Percentiles rank a stretch among this genome's conserved stretches.
These are phyloP conservation scores for Drosophila anceps DNA, from an alignment of 2,888 invertebrate species.

Conservation along the genomic window DNA sequence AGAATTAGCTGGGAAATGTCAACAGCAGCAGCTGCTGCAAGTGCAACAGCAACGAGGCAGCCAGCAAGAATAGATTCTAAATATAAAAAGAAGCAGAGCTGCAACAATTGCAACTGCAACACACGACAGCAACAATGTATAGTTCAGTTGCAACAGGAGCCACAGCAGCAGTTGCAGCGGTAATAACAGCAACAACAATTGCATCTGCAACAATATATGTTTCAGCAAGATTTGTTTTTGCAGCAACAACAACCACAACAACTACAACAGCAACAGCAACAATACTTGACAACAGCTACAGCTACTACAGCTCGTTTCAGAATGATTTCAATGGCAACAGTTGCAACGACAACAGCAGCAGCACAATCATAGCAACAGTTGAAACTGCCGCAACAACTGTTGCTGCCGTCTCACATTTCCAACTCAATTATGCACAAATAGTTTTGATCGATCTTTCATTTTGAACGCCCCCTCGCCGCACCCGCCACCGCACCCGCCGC, in stretches of 20 bases:
- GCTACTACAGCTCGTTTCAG: not conserved
- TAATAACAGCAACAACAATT: not conserved
- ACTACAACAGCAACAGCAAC: too few relatives aligned
- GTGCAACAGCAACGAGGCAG: not conserved
- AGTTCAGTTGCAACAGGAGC: not conserved
- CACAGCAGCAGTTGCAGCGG: not conserved
- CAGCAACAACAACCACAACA: not conserved
- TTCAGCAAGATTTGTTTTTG: not conserved
- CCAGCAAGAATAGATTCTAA: not conserved
- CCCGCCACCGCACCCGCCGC: too few relatives aligned
- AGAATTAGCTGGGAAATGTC: constrained; percentile 49
- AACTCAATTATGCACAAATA: constrained; percentile 23
- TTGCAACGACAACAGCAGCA: not conserved
- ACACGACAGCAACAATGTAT: not conserved
- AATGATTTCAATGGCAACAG: not conserved
- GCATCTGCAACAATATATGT: not conserved
- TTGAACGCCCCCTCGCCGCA: not conserved
- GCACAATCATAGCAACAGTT: not conserved
- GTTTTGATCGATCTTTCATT: constrained; percentile 10
- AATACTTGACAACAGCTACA: not conserved
- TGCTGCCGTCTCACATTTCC: constrained; percentile 19
- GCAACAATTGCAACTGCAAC: not conserved
- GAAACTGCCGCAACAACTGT: constrained; percentile 3
- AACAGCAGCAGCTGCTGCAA: constrained; percentile 2
- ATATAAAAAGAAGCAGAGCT: not conserved